Conservation (phyloP, 2,113 vertebrate species). For the Brachypodius melanocephalos region DNA sequence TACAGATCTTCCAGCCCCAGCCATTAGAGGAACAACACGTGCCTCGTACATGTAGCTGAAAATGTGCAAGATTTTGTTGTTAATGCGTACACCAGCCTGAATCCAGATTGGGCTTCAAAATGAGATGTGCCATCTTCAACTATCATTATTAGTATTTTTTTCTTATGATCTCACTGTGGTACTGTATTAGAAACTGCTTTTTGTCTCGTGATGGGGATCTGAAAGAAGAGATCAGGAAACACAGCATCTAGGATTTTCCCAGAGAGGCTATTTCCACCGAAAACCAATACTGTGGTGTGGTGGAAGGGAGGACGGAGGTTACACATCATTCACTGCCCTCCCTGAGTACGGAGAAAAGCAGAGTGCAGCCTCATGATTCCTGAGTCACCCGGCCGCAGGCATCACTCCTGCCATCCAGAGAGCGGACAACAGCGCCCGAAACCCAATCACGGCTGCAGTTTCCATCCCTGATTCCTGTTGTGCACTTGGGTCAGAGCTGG, state of each 20-base stretch:
- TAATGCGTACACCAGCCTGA: neutral
- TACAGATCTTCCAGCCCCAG: neutral
- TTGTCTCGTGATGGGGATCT: neutral
- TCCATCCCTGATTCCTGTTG: neutral
- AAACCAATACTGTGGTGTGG: neutral
- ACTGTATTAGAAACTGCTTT: neutral
- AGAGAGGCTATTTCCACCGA: neutral
- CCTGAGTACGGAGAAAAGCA: neutral
- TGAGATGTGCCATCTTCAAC: neutral
- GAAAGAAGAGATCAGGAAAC: neutral
- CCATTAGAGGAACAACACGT: neutral
- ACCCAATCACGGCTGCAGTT: neutral
- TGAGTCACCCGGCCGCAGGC: neutral
- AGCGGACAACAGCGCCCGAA: neutral
- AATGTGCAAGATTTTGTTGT: neutral
- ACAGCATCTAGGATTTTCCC: neutral
- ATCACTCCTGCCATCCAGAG: neutral
- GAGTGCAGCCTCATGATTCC: neutral
- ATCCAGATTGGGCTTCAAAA: neutral
- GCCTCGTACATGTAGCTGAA: neutral
- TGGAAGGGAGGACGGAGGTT: neutral
- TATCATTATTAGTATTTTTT: neutral
- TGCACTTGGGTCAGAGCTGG: rapidly evolving
- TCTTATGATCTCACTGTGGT: neutral
- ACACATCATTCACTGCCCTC: neutral